Conservation (phyloP, 2,113 vertebrate genomes). For the Fulmarus glacialis region DNA sequence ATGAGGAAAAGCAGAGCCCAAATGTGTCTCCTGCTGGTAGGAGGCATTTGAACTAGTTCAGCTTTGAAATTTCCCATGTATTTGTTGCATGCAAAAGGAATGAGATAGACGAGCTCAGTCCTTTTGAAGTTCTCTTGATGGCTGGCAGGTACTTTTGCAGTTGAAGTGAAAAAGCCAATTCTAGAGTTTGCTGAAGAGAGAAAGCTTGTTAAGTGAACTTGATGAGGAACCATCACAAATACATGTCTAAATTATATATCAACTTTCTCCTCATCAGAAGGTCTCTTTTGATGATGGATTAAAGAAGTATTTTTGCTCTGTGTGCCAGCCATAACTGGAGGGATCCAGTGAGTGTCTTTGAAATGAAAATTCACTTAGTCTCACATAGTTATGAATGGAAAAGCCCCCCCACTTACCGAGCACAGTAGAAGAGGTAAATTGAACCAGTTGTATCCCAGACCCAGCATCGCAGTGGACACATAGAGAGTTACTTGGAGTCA, state of each 20-base stretch:
- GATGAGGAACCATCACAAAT: background rate
- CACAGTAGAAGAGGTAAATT: background rate
- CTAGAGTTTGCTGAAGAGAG: background rate
- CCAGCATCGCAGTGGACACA: rapidly evolving
- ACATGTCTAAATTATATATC: background rate
- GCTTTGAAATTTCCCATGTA: conserved; percentile 13
- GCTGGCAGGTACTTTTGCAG: background rate
- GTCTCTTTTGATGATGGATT: background rate
- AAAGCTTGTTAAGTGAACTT: conserved; percentile 3
- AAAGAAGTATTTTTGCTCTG: background rate
- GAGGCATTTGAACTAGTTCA: background rate
- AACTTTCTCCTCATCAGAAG: background rate
- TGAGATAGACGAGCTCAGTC: background rate
- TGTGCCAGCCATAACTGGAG: background rate
- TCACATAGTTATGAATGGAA: background rate
- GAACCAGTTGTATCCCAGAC: background rate
- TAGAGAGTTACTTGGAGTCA: background rate
- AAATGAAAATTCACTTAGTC: conserved; percentile 18
- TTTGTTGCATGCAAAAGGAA: background rate
- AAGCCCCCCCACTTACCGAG: background rate
- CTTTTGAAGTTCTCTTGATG: conserved; percentile 29
- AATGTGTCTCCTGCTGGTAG: background rate
- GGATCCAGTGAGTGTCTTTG: background rate
- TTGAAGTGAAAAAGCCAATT: background rate
- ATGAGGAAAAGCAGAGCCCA: background rate